Base-by-base conservation (phyloP, 2,113 vertebrate species). In the Caranx melampygus region DNA sequence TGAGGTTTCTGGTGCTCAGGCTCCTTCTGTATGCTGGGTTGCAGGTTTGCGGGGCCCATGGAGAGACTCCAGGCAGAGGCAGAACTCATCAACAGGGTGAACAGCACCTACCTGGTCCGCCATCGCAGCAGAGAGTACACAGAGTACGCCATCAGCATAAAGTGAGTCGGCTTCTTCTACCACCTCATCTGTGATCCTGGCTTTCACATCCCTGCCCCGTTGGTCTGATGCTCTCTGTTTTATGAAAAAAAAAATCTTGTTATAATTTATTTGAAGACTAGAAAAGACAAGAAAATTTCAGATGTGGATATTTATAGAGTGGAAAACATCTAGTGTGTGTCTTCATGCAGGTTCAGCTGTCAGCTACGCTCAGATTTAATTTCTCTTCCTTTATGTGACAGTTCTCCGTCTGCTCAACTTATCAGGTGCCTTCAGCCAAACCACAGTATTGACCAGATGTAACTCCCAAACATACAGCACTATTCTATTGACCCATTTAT, bases 61-160 rank as follows among this genome's bases (percentile, higher is more conserved):
- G 97, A 97, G 93, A 93, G 98, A 81, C 21, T 96, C 55, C 97
- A 99, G 87, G 98, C 98, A 1, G 98, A 99, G 84, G 95, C 95
- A 8, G 96, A 97, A 72, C 96, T 99, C 47, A 95, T 97, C 79
- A 97, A 97, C 92, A 94, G 97, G 88, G 94, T 95, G 78, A 99
- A 97, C 88, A 98, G 98, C 94, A 99, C 98, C 63, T 99, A 97
- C 90, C 92, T 99, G 91, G 97, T 99, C 81, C 95, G 98, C 60
- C 97, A 97, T 89, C 96, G 98, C 89, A 97, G 96, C 87, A 96
- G 96, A 89, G 97, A 98, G 89, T 96, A 91, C 61, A 96, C 96
- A 40, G 98, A 99, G 91, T 98, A 98, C 64, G 98, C 98, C 72
- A 96, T 99, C 91, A 99, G 98, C 89, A 98, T 99, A 89, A 99